phyloP scores from a whole-genome alignment of 2,888 invertebrate species.

The Nymphalis c-album region DNA sequence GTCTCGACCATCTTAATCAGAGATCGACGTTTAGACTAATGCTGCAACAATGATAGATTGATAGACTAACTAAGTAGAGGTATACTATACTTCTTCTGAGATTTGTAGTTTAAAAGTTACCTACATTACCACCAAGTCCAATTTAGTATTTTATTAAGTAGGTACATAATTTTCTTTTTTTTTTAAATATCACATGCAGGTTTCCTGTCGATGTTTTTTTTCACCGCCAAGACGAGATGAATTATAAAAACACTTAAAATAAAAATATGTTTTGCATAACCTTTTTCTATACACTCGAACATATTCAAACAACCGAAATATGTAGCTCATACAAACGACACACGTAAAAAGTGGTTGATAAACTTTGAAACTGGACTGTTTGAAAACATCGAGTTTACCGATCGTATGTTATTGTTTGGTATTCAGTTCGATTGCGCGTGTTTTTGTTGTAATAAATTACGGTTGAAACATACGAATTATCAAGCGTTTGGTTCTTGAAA shows the following conservation, averaged over 20 bases:
- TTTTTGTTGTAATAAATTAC: constrained; percentile 14
- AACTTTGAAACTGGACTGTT: background rate
- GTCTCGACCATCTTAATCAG: too few species aligned
- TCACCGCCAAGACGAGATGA: too few species aligned
- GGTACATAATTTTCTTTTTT: too few species aligned
- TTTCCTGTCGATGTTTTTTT: too few species aligned
- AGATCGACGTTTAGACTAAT: too few species aligned
- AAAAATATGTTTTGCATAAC: background rate
- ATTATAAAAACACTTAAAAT: background rate
- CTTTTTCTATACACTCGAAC: background rate
- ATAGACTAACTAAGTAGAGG: too few species aligned
- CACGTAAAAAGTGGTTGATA: background rate
- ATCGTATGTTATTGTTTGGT: constrained; percentile 13
- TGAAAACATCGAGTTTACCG: constrained; percentile 15
- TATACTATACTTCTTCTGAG: too few species aligned
- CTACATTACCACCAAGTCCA: too few species aligned
- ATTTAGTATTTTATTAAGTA: too few species aligned
- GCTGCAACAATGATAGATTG: too few species aligned
- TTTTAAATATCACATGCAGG: too few species aligned
- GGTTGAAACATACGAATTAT: background rate
- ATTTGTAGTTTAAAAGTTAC: too few species aligned
- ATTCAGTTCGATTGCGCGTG: constrained; percentile 7
- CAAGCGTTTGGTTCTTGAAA: background rate
- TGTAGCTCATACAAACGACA: background rate
- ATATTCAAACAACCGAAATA: background rate